Conservation (phyloP, 2,888 invertebrate genomes). For the Formica aserva region DNA sequence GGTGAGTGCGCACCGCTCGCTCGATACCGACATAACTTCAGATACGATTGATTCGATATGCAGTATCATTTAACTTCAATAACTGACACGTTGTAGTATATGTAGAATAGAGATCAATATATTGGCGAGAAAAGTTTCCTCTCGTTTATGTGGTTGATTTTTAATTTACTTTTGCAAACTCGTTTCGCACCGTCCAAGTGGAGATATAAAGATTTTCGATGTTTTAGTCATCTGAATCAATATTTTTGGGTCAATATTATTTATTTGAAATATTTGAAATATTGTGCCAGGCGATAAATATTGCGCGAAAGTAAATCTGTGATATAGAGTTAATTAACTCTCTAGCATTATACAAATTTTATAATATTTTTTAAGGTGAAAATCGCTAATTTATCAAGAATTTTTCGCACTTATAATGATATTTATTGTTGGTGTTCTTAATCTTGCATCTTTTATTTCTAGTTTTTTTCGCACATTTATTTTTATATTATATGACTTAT, state of each 20-base stretch:
- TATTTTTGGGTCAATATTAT: neutral
- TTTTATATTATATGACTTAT: neutral
- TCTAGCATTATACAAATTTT: neutral
- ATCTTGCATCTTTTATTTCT: neutral
- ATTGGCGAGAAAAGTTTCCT: neutral
- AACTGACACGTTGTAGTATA: neutral
- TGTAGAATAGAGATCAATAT: neutral
- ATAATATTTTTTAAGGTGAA: neutral
- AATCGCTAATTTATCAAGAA: neutral
- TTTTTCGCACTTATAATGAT: neutral
- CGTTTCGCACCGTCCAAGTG: neutral
- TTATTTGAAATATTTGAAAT: conserved; percentile 1
- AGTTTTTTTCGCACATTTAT: neutral
- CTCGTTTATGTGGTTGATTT: neutral
- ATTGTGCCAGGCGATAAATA: neutral
- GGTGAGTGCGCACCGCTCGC: conserved; percentile 10
- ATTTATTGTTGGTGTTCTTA: neutral
- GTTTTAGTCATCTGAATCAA: neutral
- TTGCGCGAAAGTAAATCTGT: neutral
- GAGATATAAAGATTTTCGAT: neutral
- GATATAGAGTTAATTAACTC: neutral
- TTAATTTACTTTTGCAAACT: conserved; percentile 17
- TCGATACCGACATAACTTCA: conserved; percentile 17
- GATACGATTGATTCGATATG: conserved; percentile 33
- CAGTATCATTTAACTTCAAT: conserved; percentile 23